phyloP scores from a whole-genome alignment of 2,113 vertebrate genomes.

The Acrocephalus kingi region DNA sequence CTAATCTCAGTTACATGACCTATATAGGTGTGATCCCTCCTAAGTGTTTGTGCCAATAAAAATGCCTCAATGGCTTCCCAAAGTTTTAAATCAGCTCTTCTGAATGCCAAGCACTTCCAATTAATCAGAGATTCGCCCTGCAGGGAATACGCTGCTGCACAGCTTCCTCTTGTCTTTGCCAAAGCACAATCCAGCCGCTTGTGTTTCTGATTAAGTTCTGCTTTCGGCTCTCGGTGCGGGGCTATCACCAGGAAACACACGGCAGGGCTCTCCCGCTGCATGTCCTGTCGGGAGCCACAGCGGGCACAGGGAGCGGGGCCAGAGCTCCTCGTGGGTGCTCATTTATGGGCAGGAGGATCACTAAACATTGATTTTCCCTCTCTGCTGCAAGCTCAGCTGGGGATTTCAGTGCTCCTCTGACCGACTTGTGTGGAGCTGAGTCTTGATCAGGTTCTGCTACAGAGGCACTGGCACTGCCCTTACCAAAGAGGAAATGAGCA shows the following conservation, averaged over 20 bases:
- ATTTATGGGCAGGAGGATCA: not conserved
- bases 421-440: not conserved
- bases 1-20: not conserved
- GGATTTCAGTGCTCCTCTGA: not conserved
- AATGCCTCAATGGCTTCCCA: not conserved
- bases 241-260: slow-evolving; percentile 34
- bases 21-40: not conserved
- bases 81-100: slow-evolving; percentile 1
- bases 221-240: not conserved
- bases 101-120: not conserved
- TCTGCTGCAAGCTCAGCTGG: not conserved
- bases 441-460: not conserved
- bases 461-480: not conserved
- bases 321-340: not conserved
- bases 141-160: not conserved
- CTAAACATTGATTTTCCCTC: not conserved
- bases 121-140: not conserved
- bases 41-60: not conserved
- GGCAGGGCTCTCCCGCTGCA: not conserved
- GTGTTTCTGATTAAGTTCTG: not conserved
- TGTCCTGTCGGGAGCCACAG: not conserved
- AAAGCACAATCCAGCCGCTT: not conserved
- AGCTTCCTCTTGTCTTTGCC: slow-evolving; percentile 50
- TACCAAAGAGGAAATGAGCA: not conserved
- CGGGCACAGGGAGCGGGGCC: fast-evolving